A percentile compares a stretch with the other conserved stretches of the same genome.
Evolutionary conservation across 2,113 vertebrate genomes (phyloP).

Genomic region (Amblyopsis rosae): DNA sequence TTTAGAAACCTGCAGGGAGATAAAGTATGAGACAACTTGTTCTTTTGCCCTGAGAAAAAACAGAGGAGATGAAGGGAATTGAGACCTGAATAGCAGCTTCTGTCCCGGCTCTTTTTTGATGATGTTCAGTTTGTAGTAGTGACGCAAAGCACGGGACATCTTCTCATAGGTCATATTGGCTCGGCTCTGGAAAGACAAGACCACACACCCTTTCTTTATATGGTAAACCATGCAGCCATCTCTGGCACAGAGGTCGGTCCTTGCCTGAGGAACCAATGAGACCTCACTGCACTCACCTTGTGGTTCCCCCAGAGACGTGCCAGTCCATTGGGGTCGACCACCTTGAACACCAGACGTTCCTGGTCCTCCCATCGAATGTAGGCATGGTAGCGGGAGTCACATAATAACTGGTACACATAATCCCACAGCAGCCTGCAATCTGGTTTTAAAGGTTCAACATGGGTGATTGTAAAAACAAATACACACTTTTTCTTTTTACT

Average conservation of each 20-base stretch:
- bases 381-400: constrained; percentile 81
- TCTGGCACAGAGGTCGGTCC: neutral
- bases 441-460: constrained; percentile 45
- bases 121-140: constrained; percentile 95
- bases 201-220: neutral
- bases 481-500: neutral
- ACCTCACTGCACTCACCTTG: constrained; percentile 76
- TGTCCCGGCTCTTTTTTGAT: constrained; percentile 90
- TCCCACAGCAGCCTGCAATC: constrained; percentile 91
- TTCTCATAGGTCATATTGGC: constrained; percentile 95
- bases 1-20: constrained; percentile 82
- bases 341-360: constrained; percentile 80
- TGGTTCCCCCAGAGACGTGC: constrained; percentile 93
- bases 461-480: neutral
- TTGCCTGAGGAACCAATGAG: neutral
- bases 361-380: constrained; percentile 88
- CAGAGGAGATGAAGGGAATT: neutral
- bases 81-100: constrained; percentile 88
- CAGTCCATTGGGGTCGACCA: constrained; percentile 86
- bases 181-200: constrained; percentile 77
- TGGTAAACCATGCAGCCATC: neutral
- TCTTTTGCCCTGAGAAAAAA: constrained; percentile 14
- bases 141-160: constrained; percentile 89
- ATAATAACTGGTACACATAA: constrained; percentile 87
- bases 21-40: neutral